Percentiles rank a stretch among this genome's conserved stretches.
Conservation (phyloP, 2,797 vertebrate genomes). For the Brachymystax lenok region DNA sequence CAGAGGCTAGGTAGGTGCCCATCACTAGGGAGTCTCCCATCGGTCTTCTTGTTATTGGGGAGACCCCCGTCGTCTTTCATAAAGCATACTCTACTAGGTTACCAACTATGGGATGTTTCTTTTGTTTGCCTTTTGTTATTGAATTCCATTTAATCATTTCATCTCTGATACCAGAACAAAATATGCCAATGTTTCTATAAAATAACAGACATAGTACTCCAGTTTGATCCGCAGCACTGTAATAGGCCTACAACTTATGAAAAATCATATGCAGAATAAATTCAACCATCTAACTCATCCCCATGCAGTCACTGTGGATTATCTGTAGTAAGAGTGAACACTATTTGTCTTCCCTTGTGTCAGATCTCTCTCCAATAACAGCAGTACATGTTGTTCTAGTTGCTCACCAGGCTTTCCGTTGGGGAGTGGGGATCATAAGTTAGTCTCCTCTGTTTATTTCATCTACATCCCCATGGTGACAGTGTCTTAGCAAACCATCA, state of each 20-base stretch:
- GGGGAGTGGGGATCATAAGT: slow-evolving; percentile 50
- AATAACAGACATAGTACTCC: neutral
- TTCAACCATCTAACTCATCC: neutral
- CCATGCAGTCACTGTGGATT: slow-evolving; percentile 1
- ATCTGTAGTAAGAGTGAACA: slow-evolving; percentile 30
- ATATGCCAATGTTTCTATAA: neutral
- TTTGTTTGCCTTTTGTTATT: slow-evolving; percentile 39
- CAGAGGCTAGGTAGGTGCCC: slow-evolving; percentile 45
- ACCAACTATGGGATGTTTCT: slow-evolving; percentile 48
- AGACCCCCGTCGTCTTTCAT: slow-evolving; percentile 40
- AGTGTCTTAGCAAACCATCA: slow-evolving; percentile 15
- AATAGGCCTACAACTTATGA: neutral
- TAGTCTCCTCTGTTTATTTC: slow-evolving; percentile 45
- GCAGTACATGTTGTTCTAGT: slow-evolving; percentile 44
- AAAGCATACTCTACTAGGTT: slow-evolving; percentile 34
- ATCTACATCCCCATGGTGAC: slow-evolving; percentile 34
- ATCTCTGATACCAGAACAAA: neutral
- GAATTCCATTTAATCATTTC: neutral
- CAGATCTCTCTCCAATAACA: slow-evolving; percentile 39
- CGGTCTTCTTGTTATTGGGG: neutral
- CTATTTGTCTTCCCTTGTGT: slow-evolving; percentile 33
- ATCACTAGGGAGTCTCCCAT: slow-evolving; percentile 31
- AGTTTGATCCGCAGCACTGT: neutral
- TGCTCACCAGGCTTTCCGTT: slow-evolving; percentile 31
- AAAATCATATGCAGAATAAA: slow-evolving; percentile 19